These are phyloP conservation scores for Ephestia elutella DNA, from an alignment of 1,140 invertebrate species.

Conservation along the genomic window DNA sequence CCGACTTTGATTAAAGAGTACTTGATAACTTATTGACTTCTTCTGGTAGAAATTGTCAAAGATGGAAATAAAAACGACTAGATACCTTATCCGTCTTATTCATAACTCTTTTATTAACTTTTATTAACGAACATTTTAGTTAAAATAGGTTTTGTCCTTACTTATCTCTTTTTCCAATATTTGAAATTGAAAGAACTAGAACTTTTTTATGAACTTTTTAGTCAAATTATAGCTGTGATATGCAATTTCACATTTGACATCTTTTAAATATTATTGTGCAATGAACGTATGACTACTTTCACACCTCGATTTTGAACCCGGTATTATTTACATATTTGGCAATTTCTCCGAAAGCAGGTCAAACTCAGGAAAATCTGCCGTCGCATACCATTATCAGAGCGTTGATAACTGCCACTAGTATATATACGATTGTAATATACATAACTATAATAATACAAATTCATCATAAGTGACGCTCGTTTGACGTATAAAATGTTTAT, in stretches of 20 bases:
- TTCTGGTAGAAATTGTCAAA: not conserved
- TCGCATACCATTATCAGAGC: slow-evolving; percentile 47
- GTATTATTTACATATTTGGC: not conserved
- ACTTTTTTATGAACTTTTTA: no score
- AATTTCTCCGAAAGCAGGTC: not conserved
- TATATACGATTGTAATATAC: slow-evolving; percentile 62
- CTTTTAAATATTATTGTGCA: no score
- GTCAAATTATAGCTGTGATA: not conserved
- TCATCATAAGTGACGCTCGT: slow-evolving; percentile 49
- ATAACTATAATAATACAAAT: slow-evolving; percentile 46
- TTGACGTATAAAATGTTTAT: slow-evolving; percentile 42
- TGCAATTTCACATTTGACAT: not conserved
- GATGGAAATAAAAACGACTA: not conserved
- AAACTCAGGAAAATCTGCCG: slow-evolving; percentile 17
- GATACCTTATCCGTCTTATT: no score
- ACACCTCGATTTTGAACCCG: no score
- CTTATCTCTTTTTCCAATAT: no score
- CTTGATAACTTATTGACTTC: slow-evolving; percentile 1
- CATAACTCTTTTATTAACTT: no score
- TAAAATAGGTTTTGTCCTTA: no score
- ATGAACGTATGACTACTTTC: no score
- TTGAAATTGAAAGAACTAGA: no score
- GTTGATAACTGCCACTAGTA: slow-evolving; percentile 69
- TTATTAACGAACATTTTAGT: no score
- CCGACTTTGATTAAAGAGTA: slow-evolving; percentile 31